phyloP scores from a whole-genome alignment of 2,797 vertebrate species.

The Cephalopachus bancanus region DNA sequence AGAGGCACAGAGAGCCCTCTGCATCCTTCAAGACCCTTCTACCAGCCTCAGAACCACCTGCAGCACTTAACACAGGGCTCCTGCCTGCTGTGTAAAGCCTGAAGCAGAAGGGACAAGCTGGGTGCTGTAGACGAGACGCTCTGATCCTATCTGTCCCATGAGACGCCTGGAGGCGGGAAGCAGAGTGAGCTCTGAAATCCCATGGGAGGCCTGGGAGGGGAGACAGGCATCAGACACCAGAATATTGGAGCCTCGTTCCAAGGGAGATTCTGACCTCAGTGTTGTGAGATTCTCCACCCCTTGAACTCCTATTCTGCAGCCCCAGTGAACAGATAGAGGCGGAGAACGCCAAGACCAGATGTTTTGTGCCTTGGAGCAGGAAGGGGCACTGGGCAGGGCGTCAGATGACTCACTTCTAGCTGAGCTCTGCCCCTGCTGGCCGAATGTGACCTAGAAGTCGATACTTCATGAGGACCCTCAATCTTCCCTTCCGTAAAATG shows the following conservation, averaged over 20 bases:
- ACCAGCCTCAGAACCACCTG: background rate
- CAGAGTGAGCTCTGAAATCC: background rate
- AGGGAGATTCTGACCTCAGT: background rate
- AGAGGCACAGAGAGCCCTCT: background rate
- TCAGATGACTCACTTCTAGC: background rate
- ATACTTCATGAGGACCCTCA: background rate
- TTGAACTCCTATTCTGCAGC: background rate
- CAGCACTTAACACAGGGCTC: background rate
- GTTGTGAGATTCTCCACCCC: background rate
- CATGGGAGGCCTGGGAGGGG: background rate
- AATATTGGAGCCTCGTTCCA: background rate
- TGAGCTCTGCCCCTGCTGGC: background rate
- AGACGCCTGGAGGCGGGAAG: background rate
- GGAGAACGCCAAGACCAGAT: background rate
- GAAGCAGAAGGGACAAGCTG: background rate
- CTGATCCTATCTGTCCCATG: background rate
- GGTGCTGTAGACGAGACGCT: background rate
- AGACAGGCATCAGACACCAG: rapidly evolving
- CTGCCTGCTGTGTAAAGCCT: background rate
- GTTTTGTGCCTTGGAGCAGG: background rate
- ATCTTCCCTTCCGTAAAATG: background rate
- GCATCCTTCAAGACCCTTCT: background rate
- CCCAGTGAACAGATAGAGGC: background rate
- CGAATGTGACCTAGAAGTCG: background rate
- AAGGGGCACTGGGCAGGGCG: background rate